phyloP scores from a whole-genome alignment of 2,113 vertebrate genomes.

The Poecile atricapillus region DNA sequence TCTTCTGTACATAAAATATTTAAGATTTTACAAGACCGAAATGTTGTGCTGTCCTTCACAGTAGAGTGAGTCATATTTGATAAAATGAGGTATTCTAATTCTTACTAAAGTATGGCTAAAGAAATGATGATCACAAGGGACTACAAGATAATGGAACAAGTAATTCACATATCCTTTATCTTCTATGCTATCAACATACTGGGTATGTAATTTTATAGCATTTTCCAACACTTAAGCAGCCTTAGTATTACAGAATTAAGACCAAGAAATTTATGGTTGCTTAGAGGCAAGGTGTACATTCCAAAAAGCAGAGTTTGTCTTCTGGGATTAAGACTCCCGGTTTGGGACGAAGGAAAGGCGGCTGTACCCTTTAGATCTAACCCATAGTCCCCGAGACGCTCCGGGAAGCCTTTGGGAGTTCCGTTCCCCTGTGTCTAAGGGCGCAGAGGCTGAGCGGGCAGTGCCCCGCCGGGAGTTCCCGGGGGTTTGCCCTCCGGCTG shows the following conservation, averaged over 20 bases:
- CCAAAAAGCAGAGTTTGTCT: not conserved
- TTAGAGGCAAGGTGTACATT: slow-evolving; percentile 38
- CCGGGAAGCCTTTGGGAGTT: not conserved
- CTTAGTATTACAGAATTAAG: slow-evolving; percentile 30
- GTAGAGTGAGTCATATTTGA: not conserved
- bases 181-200: slow-evolving; percentile 1
- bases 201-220: not conserved
- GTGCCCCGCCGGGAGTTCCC: not conserved
- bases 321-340: not conserved
- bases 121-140: not conserved
- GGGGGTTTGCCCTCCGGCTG: not conserved
- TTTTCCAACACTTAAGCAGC: slow-evolving; percentile 8
- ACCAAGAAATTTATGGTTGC: slow-evolving; percentile 10
- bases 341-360: not conserved
- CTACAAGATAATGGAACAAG: not conserved
- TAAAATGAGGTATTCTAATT: not conserved
- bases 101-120: not conserved
- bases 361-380: not conserved
- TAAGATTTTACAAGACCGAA: not conserved
- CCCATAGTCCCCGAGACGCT: not conserved
- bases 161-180: not conserved
- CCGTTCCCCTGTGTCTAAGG: not conserved
- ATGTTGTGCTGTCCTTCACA: not conserved
- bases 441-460: not conserved
- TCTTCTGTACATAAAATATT: not conserved